These are phyloP conservation scores for Nomada flava DNA, from an alignment of 2,888 invertebrate species.

Conservation along the genomic window DNA sequence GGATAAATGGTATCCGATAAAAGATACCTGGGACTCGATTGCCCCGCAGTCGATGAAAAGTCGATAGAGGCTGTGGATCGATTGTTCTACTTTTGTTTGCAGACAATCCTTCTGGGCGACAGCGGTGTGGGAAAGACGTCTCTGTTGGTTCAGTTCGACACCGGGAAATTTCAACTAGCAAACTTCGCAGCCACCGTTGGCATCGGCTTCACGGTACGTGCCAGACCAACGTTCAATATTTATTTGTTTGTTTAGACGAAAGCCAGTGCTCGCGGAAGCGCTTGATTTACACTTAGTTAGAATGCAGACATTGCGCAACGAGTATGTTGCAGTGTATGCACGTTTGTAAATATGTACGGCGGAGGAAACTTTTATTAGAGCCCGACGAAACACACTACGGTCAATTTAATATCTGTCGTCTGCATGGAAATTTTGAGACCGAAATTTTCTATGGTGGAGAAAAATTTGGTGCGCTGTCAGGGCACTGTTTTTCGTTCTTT, in stretches of 20 bases:
- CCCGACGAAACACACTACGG: too few relatives aligned
- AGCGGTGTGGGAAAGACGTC: conserved; percentile 98
- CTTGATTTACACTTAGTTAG: neutral
- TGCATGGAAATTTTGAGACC: too few relatives aligned
- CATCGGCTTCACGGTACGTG: conserved; percentile 96
- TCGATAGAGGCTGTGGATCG: conserved; percentile 4
- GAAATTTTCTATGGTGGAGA: too few relatives aligned
- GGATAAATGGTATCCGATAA: conserved; percentile 5
- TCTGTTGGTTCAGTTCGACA: conserved; percentile 96
- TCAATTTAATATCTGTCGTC: too few relatives aligned
- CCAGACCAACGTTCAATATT: conserved; percentile 6
- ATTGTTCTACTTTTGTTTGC: conserved; percentile 77
- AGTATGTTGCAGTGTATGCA: too few relatives aligned
- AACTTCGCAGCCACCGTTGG: conserved; percentile 98
- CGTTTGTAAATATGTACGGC: too few relatives aligned
- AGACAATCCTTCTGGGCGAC: conserved; percentile 97
- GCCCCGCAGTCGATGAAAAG: conserved; percentile 19
- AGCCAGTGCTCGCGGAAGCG: neutral
- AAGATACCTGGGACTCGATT: neutral
- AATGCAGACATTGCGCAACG: neutral
- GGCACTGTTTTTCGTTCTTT: neutral
- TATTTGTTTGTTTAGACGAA: conserved; percentile 17
- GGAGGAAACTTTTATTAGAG: too few relatives aligned
- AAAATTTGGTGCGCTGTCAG: too few relatives aligned
- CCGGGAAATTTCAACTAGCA: conserved; percentile 95